Evolutionary conservation across 2,888 invertebrate species (phyloP).

Genomic region (Dichetophora obliterata): DNA sequence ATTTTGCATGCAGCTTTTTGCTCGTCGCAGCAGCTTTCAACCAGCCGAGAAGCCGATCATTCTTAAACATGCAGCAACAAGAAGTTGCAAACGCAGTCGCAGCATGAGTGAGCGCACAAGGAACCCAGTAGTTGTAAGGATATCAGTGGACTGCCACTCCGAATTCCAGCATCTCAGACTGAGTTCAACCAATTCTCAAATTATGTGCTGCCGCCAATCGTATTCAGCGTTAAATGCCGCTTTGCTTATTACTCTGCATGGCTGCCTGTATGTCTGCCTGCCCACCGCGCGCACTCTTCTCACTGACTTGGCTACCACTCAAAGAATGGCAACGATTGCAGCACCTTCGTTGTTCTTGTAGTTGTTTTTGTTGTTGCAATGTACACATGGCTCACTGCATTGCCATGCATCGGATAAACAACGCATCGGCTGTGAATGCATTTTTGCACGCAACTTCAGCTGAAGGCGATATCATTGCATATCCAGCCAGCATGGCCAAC

Average conservation of each 20-base stretch:
- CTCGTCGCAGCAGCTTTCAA: background rate
- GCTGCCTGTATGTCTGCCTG: background rate
- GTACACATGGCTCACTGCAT: conserved; percentile 33
- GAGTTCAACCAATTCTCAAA: background rate
- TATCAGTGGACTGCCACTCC: conserved; percentile 33
- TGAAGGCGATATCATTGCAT: conserved; percentile 28
- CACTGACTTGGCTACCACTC: background rate
- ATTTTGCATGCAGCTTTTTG: background rate
- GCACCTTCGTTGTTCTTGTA: background rate
- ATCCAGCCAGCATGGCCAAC: background rate
- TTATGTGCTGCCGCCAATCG: conserved; percentile 16
- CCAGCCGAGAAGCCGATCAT: background rate
- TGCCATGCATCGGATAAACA: conserved; percentile 34
- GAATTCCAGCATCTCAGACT: conserved; percentile 3
- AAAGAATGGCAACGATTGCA: conserved; percentile 16
- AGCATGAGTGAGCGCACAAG: background rate
- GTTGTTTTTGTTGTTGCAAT: conserved; percentile 22
- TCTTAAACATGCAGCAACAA: background rate
- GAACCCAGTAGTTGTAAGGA: background rate
- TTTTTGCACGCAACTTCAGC: conserved; percentile 37
- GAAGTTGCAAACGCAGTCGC: background rate
- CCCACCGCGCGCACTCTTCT: background rate
- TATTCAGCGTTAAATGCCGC: conserved; percentile 25
- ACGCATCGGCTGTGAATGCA: conserved; percentile 23
- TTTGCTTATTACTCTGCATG: background rate